These are phyloP conservation scores for Dendroctonus valens DNA, from an alignment of 1,140 invertebrate species.

Conservation along the genomic window DNA sequence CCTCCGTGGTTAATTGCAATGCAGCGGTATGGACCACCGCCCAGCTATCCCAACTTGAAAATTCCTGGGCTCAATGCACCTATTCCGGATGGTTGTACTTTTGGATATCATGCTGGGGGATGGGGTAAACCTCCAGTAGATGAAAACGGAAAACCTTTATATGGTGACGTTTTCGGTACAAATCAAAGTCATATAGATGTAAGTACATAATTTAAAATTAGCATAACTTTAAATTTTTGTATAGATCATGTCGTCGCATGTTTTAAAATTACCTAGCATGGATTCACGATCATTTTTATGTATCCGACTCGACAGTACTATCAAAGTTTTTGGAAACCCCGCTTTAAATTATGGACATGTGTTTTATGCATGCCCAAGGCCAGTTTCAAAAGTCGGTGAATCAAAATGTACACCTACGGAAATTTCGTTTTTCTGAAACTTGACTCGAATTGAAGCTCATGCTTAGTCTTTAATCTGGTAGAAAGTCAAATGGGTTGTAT, in stretches of 20 bases:
- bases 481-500: too few species aligned
- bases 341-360: too few species aligned
- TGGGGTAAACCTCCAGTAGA: constrained; percentile 99
- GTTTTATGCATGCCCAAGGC: too few species aligned
- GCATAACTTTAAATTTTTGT: not conserved
- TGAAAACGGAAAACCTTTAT: constrained; percentile 94
- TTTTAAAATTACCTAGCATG: too few species aligned
- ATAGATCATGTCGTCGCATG: not conserved
- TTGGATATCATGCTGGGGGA: constrained; percentile 98
- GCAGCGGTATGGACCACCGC: constrained; percentile 98
- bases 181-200: constrained; percentile 63
- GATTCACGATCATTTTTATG: too few species aligned
- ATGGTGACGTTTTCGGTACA: constrained; percentile 97
- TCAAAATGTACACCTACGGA: too few species aligned
- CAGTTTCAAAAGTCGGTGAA: too few species aligned
- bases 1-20: constrained; percentile 99
- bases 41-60: constrained; percentile 98
- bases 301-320: too few species aligned
- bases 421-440: too few species aligned
- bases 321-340: too few species aligned
- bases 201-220: constrained; percentile 43
- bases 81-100: constrained; percentile 94
- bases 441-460: too few species aligned
- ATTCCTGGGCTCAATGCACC: constrained; percentile 93
- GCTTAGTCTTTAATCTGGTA: too few species aligned